Base-by-base conservation (phyloP, 2,797 vertebrate genomes). In the Glossophaga mutica region DNA sequence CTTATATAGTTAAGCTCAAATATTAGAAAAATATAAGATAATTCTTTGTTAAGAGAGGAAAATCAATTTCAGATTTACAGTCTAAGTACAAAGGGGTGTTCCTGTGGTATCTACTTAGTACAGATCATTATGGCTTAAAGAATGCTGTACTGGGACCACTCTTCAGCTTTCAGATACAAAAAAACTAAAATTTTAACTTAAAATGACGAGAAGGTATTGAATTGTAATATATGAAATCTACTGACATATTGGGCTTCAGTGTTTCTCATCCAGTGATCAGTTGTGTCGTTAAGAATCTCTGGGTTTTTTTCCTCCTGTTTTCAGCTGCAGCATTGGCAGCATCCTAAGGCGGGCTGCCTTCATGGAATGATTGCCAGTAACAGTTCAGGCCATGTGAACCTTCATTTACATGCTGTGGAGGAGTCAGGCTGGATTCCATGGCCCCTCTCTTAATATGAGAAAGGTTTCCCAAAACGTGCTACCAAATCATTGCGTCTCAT, bases 321-420 rank as follows among this genome's bases (percentile, higher is more conserved):
- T 87, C 82, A 95, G 1, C 62, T 55, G 83, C 70, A 94, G 78
- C 78, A 68, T 22, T 96, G 94, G 96, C 96, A 77, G 92, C 57
- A 24, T 87, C 65, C 26, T 70, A 29, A 68, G 82, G 86, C 96
- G 85, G 78, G 94, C 96, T 94, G 16, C 70, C 94, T 96, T 95
- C 92, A n/a, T 7, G 88, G 94, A 93, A 94, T 81, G 65, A 12
- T 71, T 94, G 96, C 97, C 97, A 97, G 1, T 18, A 87, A 95
- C 94, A 94, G 39, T 83, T 83, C 34, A 79, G 87, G 91, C 96
- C n/a, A 2, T 91, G 87, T 73, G 78, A 79, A 21, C 94, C 90
- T 94, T 96, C 94, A 96, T 97, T 97, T 91, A 82, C 50, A 97
- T 96, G 96, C 95, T 90, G 94, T 29, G 6, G 34, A 71, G 39